Evolutionary conservation across 2,888 invertebrate species (phyloP), one percentile per base, ranked within the genome.

Genomic region (Suillia variegata): DNA sequence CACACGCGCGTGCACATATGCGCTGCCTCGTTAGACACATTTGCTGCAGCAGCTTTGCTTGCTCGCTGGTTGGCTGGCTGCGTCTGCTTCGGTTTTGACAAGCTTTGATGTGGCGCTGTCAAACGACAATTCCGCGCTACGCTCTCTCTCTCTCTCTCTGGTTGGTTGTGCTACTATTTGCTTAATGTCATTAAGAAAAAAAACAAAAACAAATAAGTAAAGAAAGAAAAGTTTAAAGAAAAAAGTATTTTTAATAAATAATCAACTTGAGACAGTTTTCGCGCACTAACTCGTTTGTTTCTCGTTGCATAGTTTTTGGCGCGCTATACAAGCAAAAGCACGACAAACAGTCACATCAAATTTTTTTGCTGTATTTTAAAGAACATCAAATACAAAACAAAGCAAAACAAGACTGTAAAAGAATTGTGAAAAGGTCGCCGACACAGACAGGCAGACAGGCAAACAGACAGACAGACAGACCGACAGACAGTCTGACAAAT

Each of bases 181-280:
- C 45, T 45, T 45, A 45, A 45, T 45, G 17, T 20, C 45, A 45
- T 45, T 45, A 45, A 20, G 18, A 45, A 45, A 20, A 20, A 20
- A 13, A n/a, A n/a, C 38, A 45, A 17, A 13, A 45, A n/a, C n/a
- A n/a, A n/a, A n/a, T n/a, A n/a, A n/a, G n/a, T n/a, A n/a, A n/a
- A n/a, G n/a, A n/a, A n/a, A n/a, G n/a, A n/a, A n/a, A n/a, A n/a
- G n/a, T n/a, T n/a, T n/a, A n/a, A n/a, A n/a, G n/a, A n/a, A n/a
- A n/a, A n/a, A n/a, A n/a, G n/a, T n/a, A n/a, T n/a, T n/a, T 45
- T 45, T 45, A 45, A 45, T 45, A 45, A 45, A 45, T 45, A 18
- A 45, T 45, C 45, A 20, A 45, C 18, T n/a, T 45, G 45, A 20
- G 20, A 17, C 17, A 45, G 5, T 45, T 45, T 45, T 20, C 20